Conservation (phyloP, 2,113 vertebrate species). For the Heterocephalus glaber region DNA sequence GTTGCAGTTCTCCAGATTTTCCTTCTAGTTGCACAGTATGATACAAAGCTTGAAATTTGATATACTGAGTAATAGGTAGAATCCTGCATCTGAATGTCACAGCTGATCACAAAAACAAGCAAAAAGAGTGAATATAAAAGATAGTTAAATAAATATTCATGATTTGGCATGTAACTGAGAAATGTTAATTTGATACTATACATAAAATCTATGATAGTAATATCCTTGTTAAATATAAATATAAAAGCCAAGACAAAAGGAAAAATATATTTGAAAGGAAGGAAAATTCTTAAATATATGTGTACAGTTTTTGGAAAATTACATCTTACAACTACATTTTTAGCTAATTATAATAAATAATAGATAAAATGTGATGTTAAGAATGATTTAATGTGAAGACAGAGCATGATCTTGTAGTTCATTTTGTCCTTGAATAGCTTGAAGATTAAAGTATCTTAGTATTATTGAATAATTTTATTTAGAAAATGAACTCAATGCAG, state of each 20-base stretch:
- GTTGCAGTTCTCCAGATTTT: neutral
- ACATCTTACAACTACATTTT: constrained; percentile 36
- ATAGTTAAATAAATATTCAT: constrained; percentile 29
- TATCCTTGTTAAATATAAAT: constrained; percentile 32
- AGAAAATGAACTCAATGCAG: constrained; percentile 69
- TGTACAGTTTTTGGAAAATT: constrained; percentile 36
- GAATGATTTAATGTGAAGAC: constrained; percentile 45
- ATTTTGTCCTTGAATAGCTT: constrained; percentile 61
- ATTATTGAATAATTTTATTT: constrained; percentile 64
- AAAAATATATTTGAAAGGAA: constrained; percentile 49
- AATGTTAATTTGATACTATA: constrained; percentile 40
- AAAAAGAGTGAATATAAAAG: neutral
- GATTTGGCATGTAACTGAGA: constrained; percentile 48
- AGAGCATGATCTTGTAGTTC: constrained; percentile 40
- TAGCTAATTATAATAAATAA: constrained; percentile 65
- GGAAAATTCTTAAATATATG: no score
- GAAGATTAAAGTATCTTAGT: constrained; percentile 56
- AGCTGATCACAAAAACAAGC: neutral
- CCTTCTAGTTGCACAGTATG: neutral
- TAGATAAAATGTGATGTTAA: constrained; percentile 56
- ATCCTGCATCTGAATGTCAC: neutral
- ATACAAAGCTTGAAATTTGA: constrained; percentile 29
- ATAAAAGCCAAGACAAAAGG: constrained; percentile 32
- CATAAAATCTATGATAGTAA: constrained; percentile 37
- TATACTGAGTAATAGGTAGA: neutral